These are phyloP conservation scores for Nematolebias whitei DNA, from an alignment of 2,113 vertebrate genomes.

Conservation along the genomic window DNA sequence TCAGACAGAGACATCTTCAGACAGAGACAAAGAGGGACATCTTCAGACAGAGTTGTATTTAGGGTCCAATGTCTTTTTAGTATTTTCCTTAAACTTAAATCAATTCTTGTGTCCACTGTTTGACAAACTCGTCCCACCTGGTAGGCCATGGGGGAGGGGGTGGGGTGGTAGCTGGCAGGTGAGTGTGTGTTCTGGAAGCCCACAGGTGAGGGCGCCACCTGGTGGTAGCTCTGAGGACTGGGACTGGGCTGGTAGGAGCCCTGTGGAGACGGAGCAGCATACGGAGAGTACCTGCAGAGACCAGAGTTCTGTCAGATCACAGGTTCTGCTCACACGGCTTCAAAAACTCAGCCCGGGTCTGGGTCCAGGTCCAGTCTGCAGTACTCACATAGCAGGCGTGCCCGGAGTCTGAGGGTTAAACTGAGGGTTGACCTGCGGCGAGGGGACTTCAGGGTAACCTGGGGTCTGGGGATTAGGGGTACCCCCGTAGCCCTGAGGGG, in stretches of 20 bases:
- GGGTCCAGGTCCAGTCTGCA: too few species aligned
- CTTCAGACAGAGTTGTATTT: too few species aligned
- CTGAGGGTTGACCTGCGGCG: slow-evolving; percentile 92
- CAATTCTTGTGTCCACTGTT: too few species aligned
- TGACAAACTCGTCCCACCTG: slow-evolving; percentile 84
- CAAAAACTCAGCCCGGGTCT: too few species aligned
- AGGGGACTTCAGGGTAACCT: slow-evolving; percentile 92
- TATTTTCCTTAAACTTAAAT: too few species aligned
- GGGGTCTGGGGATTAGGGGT: slow-evolving; percentile 95
- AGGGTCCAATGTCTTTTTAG: too few species aligned
- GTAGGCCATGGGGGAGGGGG: slow-evolving; percentile 93
- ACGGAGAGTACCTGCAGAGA: slow-evolving; percentile 89
- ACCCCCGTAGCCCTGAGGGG: slow-evolving; percentile 91
- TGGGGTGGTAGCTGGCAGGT: slow-evolving; percentile 93
- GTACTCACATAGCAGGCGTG: slow-evolving; percentile 94
- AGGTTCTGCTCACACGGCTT: too few species aligned
- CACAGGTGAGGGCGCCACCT: slow-evolving; percentile 91
- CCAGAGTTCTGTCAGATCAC: too few species aligned
- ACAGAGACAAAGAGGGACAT: too few species aligned
- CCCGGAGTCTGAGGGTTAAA: slow-evolving; percentile 95
- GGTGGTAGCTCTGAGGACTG: slow-evolving; percentile 94
- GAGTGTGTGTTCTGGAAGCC: slow-evolving; percentile 96
- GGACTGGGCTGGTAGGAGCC: slow-evolving; percentile 95
- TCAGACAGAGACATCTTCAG: too few species aligned
- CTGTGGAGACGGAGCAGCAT: slow-evolving; percentile 90